These are phyloP conservation scores for Acrobeloides nanus DNA, from an alignment of 2,888 invertebrate genomes.

Conservation along the genomic window DNA sequence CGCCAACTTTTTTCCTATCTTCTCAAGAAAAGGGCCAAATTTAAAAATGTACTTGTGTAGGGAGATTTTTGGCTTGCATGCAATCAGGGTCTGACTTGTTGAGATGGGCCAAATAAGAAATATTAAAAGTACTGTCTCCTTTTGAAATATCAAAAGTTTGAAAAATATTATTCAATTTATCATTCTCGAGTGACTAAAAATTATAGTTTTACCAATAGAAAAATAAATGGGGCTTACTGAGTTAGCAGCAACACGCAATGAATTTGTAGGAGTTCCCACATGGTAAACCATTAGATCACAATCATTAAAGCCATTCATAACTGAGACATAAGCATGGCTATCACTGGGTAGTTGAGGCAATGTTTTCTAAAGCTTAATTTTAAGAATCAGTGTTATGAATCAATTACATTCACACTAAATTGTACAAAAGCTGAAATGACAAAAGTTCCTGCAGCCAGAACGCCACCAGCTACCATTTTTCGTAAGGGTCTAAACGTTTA, in stretches of 20 bases:
- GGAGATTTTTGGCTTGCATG: too few relatives aligned
- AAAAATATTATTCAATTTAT: background rate
- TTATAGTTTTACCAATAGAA: background rate
- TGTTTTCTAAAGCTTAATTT: slow-evolving; percentile 26
- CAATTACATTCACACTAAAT: slow-evolving; percentile 40
- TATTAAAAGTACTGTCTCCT: slow-evolving; percentile 6
- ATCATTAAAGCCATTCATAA: slow-evolving; percentile 31
- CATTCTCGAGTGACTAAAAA: slow-evolving; percentile 9
- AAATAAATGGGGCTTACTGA: slow-evolving; percentile 1
- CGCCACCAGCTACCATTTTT: slow-evolving; percentile 77
- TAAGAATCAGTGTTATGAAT: background rate
- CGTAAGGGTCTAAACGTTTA: slow-evolving; percentile 62
- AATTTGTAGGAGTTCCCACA: slow-evolving; percentile 4
- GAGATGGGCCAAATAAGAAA: slow-evolving; percentile 2
- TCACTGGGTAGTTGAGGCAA: slow-evolving; percentile 30
- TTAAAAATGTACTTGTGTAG: too few relatives aligned
- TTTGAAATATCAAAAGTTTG: background rate
- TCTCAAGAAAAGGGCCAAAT: too few relatives aligned
- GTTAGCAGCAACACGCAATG: slow-evolving; percentile 1
- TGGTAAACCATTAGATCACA: slow-evolving; percentile 15
- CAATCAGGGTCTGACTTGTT: too few relatives aligned
- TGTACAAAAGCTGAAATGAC: slow-evolving; percentile 73
- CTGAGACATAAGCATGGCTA: slow-evolving; percentile 29
- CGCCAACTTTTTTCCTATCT: too few relatives aligned
- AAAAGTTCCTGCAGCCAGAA: slow-evolving; percentile 77